Evolutionary conservation across 2,888 invertebrate species (phyloP).

Genomic region (Epiblema foenella): DNA sequence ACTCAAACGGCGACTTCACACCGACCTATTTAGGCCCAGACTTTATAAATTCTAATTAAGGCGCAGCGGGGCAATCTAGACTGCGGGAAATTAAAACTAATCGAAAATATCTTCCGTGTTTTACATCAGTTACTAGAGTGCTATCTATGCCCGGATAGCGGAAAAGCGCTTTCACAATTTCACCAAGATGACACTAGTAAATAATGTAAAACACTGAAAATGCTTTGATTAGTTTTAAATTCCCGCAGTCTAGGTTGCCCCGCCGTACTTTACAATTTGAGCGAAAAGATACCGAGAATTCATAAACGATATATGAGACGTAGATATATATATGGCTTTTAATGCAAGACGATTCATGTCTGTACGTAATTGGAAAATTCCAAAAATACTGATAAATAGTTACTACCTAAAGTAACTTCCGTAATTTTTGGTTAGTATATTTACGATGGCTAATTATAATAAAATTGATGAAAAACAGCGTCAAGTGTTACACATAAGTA

Average conservation of each 20-base stretch:
- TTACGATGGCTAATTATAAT: constrained; percentile 59
- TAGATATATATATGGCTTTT: background rate
- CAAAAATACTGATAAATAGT: background rate
- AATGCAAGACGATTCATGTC: background rate
- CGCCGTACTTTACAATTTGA: too few species aligned
- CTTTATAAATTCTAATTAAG: background rate
- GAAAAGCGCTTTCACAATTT: too few species aligned
- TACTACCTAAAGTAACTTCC: background rate
- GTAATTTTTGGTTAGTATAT: constrained; percentile 48
- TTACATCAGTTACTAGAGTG: too few species aligned
- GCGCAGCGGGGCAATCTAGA: too few species aligned
- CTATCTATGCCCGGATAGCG: too few species aligned
- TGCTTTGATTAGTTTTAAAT: too few species aligned
- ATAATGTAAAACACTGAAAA: too few species aligned
- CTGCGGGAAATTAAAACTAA: too few species aligned
- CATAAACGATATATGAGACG: background rate
- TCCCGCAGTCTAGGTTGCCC: too few species aligned
- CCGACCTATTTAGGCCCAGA: constrained; percentile 24
- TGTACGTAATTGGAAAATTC: background rate
- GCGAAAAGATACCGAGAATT: background rate
- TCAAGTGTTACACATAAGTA: constrained; percentile 59
- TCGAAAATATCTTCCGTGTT: too few species aligned
- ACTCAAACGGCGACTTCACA: constrained; percentile 39
- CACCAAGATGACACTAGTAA: too few species aligned
- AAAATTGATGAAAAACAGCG: constrained; percentile 69